phyloP scores from a whole-genome alignment of 2,797 vertebrate species.

The Poliocrania exsul region DNA sequence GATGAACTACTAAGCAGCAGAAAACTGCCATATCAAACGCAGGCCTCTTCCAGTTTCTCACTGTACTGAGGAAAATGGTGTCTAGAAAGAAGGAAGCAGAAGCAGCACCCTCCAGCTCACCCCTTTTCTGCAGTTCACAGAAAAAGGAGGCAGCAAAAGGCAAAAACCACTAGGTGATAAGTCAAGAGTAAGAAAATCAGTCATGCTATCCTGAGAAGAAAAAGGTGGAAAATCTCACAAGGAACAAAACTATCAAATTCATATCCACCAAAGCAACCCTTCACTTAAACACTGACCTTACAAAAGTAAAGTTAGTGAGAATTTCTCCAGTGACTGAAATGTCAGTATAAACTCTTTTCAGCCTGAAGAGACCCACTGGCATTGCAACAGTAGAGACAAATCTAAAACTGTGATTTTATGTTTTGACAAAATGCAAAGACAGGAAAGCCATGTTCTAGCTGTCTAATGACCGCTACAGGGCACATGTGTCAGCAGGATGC shows the following conservation, averaged over 20 bases:
- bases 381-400: neutral
- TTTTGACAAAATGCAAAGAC: neutral
- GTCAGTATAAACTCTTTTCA: neutral
- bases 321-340: neutral
- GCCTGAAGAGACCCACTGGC: neutral
- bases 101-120: neutral
- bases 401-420: neutral
- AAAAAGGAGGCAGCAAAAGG: neutral
- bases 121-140: neutral
- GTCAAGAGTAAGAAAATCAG: neutral
- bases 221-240: neutral
- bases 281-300: neutral
- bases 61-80: neutral
- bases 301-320: neutral
- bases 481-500: accelerated
- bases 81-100: neutral
- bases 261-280: neutral
- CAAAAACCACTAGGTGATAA: neutral
- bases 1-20: neutral
- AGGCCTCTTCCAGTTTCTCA: neutral
- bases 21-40: neutral
- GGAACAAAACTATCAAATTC: neutral
- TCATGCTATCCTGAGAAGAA: neutral
- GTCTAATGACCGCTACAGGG: accelerated
- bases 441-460: neutral